Evolutionary conservation across 2,797 vertebrate genomes (phyloP), one percentile per base, ranked within the genome.

Genomic region (Hippocampus kuda): DNA sequence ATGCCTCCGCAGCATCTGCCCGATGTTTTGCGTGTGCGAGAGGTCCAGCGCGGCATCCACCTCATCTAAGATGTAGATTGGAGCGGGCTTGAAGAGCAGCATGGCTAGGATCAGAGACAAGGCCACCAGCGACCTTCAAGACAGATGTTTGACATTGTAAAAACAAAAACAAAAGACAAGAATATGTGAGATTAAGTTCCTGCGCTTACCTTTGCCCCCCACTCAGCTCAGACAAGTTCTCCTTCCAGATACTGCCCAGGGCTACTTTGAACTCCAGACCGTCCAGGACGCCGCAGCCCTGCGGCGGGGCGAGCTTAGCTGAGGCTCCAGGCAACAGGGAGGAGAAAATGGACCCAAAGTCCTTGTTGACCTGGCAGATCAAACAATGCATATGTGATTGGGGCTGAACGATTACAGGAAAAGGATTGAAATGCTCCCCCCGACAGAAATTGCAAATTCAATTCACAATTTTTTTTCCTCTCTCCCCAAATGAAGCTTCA

Each of bases 1-100:
- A 75, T 99, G 97, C 12, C 92, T 89, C 15, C 91, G 89, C 74
- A 99, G 89, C 96, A 99, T 99, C 80, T 96, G 95, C 4, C 97
- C 97, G 15, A 99, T 99, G 81, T 99, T 99, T 84, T 99, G 96
- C 0, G 97, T 99, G 74, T 99, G 97, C 0, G 95, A 99, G 41
- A 98, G 94, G 85, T 99, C 97, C 74, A 99, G 90, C 2, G 97
- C 97, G 0, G 97, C 97, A 27, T 99, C 97, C 62, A 99, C 97
- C 83, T 99, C 97, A 42, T 99, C 97, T 63, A 99, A 78, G 85
- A 99, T 97, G 79, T 99, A 99, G 87, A 99, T 94, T 22, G 97
- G 97, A 66, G 97, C 97, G 4, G 97, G 97, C 83, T 94, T 98
- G 88, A 99, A 98, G 64, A 98, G 93, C 64, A 99, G 89, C 93